Evolutionary conservation across 2,888 invertebrate genomes (phyloP), one percentile per base, ranked within the genome.

Genomic region (Sinohyriopsis cumingii): DNA sequence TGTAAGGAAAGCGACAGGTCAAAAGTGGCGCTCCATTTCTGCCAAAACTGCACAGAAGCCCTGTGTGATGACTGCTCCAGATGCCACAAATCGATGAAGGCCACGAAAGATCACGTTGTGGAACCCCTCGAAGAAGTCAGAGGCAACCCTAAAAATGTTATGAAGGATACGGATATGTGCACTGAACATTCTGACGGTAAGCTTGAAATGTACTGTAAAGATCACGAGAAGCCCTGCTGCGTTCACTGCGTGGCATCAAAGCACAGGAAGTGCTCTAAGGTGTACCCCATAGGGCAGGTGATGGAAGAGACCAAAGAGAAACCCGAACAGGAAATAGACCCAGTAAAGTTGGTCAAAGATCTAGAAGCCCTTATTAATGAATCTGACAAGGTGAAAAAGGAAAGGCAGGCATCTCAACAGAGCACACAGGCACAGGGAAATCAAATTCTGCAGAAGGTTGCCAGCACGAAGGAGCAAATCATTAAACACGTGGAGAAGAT

Each of bases 71-170:
- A 79, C 15, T 79, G 79, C 55, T 69, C 78, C 15, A 75, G 75
- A 56, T 78, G 75, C 64, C 81, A 81, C 65, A 71, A 70, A 59
- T 74, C 81, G 1, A 77, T 81, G 68, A 79, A 79, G 55, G 78
- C 79, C 9, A 76, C 81, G 18, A 77, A 73, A 55, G 69, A 67
- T 20, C 81, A 81, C 63, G 75, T 74, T 61, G 72, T 81, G 1
- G 66, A 72, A 12, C 75, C 75, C 12, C 66, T 81, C 18, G 71
- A 75, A 63, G 73, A 76, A 56, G 78, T 79, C 6, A 65, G 75
- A 45, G 77, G 75, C 57, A 81, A 81, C 64, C 81, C 79, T 20
- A 68, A 72, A 45, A 75, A 69, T 19, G 72, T 72, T 1, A 70
- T 78, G 15, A 78, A 68, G 55, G 77, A 78, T 55, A 76, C 78